phyloP scores from a whole-genome alignment of 2,113 vertebrate genomes.

The Mixornis gularis region DNA sequence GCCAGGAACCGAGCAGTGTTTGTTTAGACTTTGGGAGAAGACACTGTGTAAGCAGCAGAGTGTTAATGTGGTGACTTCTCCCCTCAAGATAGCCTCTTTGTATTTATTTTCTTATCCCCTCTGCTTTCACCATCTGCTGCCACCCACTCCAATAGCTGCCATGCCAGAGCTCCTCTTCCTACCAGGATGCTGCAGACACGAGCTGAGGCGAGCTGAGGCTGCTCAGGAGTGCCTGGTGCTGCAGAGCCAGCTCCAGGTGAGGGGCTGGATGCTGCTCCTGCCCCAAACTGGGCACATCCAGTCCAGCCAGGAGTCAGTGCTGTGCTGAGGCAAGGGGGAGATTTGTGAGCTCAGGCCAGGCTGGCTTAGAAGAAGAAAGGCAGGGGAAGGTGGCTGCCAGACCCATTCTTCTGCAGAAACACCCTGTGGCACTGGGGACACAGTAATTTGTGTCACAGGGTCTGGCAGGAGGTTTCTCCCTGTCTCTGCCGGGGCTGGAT shows the following conservation, averaged over 20 bases:
- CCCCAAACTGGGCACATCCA: neutral
- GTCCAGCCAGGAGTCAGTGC: neutral
- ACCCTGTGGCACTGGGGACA: neutral
- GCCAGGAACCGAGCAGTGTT: constrained; percentile 16
- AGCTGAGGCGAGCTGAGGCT: neutral
- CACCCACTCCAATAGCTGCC: constrained; percentile 47
- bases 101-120: constrained; percentile 61
- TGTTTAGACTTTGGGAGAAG: constrained; percentile 18
- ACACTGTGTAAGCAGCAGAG: constrained; percentile 44
- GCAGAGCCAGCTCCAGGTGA: neutral
- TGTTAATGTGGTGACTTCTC: constrained; percentile 49
- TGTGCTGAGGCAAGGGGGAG: neutral
- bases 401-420: neutral
- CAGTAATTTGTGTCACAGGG: rapidly evolving
- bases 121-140: constrained; percentile 62
- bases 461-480: neutral
- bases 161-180: constrained; percentile 47
- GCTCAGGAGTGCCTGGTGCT: neutral
- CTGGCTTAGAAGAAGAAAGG: neutral
- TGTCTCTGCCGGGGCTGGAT: neutral
- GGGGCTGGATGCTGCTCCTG: neutral
- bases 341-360: neutral
- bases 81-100: constrained; percentile 59
- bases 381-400: neutral
- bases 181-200: neutral